A percentile compares a stretch with the other conserved stretches of the same genome.
Evolutionary conservation across 2,888 invertebrate species (phyloP).

Genomic region (Cancer borealis): DNA sequence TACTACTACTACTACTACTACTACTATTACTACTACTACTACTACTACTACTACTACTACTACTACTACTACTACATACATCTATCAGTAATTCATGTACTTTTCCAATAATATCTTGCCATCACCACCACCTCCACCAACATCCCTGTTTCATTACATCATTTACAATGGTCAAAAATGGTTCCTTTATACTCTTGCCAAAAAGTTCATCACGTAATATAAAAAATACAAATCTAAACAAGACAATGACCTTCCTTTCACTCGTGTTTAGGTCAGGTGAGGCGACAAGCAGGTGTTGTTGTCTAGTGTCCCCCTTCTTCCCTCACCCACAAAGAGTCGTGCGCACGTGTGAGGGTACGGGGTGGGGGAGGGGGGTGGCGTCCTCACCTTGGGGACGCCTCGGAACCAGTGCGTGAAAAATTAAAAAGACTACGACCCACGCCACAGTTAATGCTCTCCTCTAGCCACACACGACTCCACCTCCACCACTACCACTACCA

Average conservation of each 20-base stretch:
- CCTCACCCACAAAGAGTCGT: too few species aligned
- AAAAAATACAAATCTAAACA: too few species aligned
- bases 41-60: slow-evolving; percentile 20
- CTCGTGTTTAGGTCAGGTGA: too few species aligned
- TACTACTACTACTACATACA: slow-evolving; percentile 5
- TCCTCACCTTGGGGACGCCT: slow-evolving; percentile 1
- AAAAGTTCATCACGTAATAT: too few species aligned
- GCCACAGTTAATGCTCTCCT: neutral
- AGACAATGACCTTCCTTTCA: too few species aligned
- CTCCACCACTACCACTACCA: too few species aligned
- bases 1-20: neutral
- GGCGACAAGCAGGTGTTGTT: too few species aligned
- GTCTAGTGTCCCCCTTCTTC: too few species aligned
- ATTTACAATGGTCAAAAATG: neutral
- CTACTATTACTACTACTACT: slow-evolving; percentile 19
- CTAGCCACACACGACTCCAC: neutral
- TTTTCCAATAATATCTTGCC: neutral
- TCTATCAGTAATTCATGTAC: too few species aligned
- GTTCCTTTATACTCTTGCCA: neutral
- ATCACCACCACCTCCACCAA: neutral
- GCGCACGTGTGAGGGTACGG: too few species aligned
- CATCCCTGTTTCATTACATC: neutral
- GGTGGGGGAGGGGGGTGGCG: too few species aligned
- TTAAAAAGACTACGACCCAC: neutral
- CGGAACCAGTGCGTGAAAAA: neutral